Percentiles rank a stretch among this genome's conserved stretches.
Evolutionary conservation across 1,140 invertebrate species (phyloP).

Genomic region (Drosophila tsacasi): DNA sequence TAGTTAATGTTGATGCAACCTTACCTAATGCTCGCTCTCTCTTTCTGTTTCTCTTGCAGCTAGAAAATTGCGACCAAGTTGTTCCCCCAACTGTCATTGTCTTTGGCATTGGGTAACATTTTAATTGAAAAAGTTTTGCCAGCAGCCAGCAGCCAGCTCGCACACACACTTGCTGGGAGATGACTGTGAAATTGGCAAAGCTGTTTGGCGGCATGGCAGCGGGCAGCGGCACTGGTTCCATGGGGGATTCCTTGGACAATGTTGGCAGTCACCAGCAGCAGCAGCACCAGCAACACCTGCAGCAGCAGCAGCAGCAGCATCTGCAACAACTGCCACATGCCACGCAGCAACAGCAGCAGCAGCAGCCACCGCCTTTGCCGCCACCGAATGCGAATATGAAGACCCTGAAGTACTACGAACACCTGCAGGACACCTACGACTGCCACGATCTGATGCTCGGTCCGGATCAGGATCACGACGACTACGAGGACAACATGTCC

Average conservation of each 20-base stretch:
- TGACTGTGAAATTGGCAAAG: slow-evolving; percentile 81
- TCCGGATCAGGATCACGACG: slow-evolving; percentile 51
- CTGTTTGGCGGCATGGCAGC: slow-evolving; percentile 56
- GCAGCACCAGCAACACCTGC: neutral
- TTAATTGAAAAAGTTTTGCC: slow-evolving; percentile 77
- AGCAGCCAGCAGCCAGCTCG: slow-evolving; percentile 9
- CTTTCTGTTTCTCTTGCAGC: slow-evolving; percentile 22
- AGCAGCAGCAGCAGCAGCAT: neutral
- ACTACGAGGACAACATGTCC: slow-evolving; percentile 74
- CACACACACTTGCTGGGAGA: slow-evolving; percentile 14
- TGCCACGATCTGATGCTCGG: slow-evolving; percentile 48
- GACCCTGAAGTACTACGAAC: slow-evolving; percentile 58
- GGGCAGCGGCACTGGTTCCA: slow-evolving; percentile 10
- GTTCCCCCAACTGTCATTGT: slow-evolving; percentile 51
- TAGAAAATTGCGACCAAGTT: slow-evolving; percentile 31
- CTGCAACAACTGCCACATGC: slow-evolving; percentile 12
- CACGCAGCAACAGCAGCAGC: slow-evolving; percentile 9
- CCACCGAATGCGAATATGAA: slow-evolving; percentile 66
- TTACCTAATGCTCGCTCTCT: neutral
- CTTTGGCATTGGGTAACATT: slow-evolving; percentile 62
- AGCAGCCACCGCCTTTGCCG: slow-evolving; percentile 55
- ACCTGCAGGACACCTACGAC: slow-evolving; percentile 57
- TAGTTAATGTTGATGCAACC: neutral
- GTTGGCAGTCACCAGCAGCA: slow-evolving; percentile 8
- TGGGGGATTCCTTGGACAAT: slow-evolving; percentile 17